phyloP scores from a whole-genome alignment of 2,888 invertebrate species.

The Synergus japonicus region DNA sequence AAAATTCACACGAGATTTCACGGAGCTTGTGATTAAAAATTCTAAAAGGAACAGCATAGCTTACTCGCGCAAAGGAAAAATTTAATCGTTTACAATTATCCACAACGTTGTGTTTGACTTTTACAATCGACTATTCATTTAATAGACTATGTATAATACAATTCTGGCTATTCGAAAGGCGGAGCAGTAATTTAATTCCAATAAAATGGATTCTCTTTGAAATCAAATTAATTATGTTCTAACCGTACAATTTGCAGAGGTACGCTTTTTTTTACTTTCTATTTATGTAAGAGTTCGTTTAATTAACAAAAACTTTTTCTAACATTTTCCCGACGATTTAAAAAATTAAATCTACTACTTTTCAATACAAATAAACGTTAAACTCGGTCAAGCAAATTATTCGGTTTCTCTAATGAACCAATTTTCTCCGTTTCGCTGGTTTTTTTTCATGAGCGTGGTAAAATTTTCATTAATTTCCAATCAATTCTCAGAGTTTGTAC shows the following conservation, averaged over 20 bases:
- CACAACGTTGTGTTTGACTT: not conserved
- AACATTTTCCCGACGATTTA: not conserved
- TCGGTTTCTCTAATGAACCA: conserved; percentile 8
- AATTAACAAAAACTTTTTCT: too few species aligned
- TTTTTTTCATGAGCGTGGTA: not conserved
- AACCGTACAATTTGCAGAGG: too few species aligned
- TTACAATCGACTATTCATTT: not conserved
- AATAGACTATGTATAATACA: not conserved
- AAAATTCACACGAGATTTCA: conserved; percentile 38
- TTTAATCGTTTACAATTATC: not conserved
- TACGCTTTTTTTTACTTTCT: too few species aligned
- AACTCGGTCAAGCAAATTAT: conserved; percentile 25
- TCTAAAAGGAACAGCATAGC: not conserved
- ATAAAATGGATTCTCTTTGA: too few species aligned
- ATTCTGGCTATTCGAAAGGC: too few species aligned
- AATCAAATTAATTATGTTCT: too few species aligned
- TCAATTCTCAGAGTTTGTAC: conserved; percentile 4
- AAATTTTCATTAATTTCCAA: conserved; percentile 5
- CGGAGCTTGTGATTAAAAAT: conserved; percentile 26
- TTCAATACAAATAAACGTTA: not conserved
- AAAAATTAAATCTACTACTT: not conserved
- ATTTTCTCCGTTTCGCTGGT: conserved; percentile 1
- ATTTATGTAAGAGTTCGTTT: too few species aligned
- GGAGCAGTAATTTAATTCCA: too few species aligned
- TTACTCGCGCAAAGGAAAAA: not conserved